A percentile compares a stretch with the other conserved stretches of the same genome.
Conservation (phyloP, 2,797 vertebrate species). For the Mycteria americana region DNA sequence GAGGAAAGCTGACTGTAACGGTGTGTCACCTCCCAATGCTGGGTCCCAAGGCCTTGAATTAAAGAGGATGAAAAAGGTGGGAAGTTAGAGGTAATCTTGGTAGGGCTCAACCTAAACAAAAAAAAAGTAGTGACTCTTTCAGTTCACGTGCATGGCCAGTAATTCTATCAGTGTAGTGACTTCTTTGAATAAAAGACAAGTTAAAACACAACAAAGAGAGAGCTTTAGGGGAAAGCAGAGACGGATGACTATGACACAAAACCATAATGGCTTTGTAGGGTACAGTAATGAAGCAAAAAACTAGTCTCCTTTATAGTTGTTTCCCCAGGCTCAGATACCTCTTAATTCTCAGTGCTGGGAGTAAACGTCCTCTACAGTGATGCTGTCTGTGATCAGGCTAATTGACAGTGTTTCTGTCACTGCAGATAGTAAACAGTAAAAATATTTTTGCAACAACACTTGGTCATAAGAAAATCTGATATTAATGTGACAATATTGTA, state of each 20-base stretch:
- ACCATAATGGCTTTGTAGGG: neutral
- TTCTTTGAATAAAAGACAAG: neutral
- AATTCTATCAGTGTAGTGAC: neutral
- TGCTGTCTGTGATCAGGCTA: neutral
- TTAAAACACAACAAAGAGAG: neutral
- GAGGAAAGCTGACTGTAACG: neutral
- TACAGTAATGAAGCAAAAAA: neutral
- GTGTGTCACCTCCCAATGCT: neutral
- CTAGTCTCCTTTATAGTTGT: neutral
- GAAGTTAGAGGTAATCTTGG: neutral
- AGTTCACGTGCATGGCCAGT: rapidly evolving
- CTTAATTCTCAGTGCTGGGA: neutral
- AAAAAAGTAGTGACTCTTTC: neutral
- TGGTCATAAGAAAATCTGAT: neutral
- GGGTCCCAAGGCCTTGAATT: neutral
- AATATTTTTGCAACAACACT: neutral
- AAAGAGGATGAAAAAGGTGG: neutral
- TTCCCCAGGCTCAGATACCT: neutral
- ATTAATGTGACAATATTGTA: neutral
- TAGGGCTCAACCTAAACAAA: neutral
- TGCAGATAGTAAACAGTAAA: neutral
- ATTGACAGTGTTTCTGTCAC: neutral
- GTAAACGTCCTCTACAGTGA: rapidly evolving
- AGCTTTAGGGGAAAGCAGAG: neutral
- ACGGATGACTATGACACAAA: neutral